A percentile compares a stretch with the other conserved stretches of the same genome.
These are phyloP conservation scores for Suncus etruscus DNA, from an alignment of 2,113 vertebrate genomes.

Conservation along the genomic window DNA sequence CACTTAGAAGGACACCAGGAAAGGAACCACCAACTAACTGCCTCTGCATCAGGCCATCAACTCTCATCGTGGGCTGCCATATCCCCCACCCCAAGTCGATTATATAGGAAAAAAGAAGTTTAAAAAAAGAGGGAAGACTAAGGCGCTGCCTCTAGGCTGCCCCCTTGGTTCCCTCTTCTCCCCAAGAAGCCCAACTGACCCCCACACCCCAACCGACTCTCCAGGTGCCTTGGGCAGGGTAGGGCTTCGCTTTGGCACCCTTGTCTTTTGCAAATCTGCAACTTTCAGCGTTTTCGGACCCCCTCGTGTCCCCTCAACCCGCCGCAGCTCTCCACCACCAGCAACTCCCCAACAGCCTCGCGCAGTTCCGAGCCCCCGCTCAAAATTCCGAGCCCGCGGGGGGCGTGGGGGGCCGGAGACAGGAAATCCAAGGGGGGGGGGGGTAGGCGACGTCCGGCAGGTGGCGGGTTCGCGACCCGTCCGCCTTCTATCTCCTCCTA, in stretches of 20 bases:
- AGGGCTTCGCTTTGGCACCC: not conserved
- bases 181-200: too few relatives aligned
- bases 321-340: not conserved
- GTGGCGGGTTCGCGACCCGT: slow-evolving; percentile 60
- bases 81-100: not conserved
- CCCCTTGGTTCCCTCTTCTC: not conserved
- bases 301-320: not conserved
- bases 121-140: not conserved
- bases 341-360: not conserved
- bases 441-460: slow-evolving; percentile 72
- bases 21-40: not conserved
- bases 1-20: not conserved
- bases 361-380: slow-evolving; percentile 52
- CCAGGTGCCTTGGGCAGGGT: not conserved
- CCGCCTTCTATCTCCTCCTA: slow-evolving; percentile 31
- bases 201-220: too few relatives aligned
- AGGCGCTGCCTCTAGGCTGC: slow-evolving; percentile 5
- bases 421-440: slow-evolving; percentile 66
- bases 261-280: slow-evolving; percentile 13
- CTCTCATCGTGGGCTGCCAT: not conserved
- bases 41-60: not conserved
- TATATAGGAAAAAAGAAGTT: not conserved
- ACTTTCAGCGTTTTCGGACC: slow-evolving; percentile 53
- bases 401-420: slow-evolving; percentile 5
- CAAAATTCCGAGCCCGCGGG: too few relatives aligned